These are phyloP conservation scores for Sycobia sp. DNA, from an alignment of 1,140 invertebrate genomes.

Conservation along the genomic window DNA sequence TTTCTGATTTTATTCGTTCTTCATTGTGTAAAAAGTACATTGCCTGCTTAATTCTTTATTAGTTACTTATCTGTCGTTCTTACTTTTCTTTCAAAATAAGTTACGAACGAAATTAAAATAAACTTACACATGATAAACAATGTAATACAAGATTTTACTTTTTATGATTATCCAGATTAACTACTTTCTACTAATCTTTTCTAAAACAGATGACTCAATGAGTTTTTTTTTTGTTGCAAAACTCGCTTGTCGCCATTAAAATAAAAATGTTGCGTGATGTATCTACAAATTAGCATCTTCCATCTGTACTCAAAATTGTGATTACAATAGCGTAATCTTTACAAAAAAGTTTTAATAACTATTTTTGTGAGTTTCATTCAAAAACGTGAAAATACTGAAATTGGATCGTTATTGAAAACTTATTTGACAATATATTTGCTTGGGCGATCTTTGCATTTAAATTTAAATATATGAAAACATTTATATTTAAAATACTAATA, in stretches of 20 bases:
- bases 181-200: conserved; percentile 20
- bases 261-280: background rate
- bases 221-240: conserved; percentile 27
- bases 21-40: conserved; percentile 52
- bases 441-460: conserved; percentile 14
- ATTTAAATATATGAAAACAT: conserved; percentile 21
- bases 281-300: conserved; percentile 11
- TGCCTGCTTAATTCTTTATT: conserved; percentile 48
- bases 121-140: conserved; percentile 48
- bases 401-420: conserved; percentile 33
- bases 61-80: conserved; percentile 26
- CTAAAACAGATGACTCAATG: conserved; percentile 21
- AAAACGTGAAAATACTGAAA: conserved; percentile 28
- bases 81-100: conserved; percentile 42
- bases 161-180: conserved; percentile 31
- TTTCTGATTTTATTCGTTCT: conserved; percentile 28
- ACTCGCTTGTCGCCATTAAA: conserved; percentile 19
- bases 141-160: conserved; percentile 30
- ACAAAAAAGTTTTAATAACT: background rate
- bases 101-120: conserved; percentile 55
- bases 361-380: conserved; percentile 25
- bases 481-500: conserved; percentile 18
- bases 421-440: conserved; percentile 29
- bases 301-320: background rate
- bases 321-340: conserved; percentile 20